Base-by-base conservation (phyloP, 2,888 invertebrate species). In the Stictocephala bisonia region DNA sequence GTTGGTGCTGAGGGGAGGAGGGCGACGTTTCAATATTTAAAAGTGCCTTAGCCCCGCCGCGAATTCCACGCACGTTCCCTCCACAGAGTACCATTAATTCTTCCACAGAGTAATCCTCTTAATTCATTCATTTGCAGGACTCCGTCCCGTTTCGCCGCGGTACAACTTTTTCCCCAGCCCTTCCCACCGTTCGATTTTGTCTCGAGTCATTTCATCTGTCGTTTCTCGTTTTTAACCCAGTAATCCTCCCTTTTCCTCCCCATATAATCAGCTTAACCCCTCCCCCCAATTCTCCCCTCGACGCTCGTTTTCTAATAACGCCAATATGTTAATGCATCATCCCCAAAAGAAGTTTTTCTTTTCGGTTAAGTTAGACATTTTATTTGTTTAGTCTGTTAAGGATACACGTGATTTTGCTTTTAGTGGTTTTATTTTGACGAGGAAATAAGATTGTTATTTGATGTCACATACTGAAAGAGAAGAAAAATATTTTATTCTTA, bases 181-280 rank as follows among this genome's bases (percentile, higher is more conserved):
- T 40, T 78, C 66, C 75, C 71, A 72, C 44, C 53, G 29, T 68
- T 15, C 67, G 15, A 66, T 41, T 58, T 58, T 41, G 50, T 41
- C 51, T 72, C 67, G 56, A 29, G 66, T 40, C 72, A 50, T 67
- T 72, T 50, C 66, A n/a, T n/a, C n/a, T n/a, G n/a, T n/a, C n/a
- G n/a, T n/a, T n/a, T n/a, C n/a, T n/a, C n/a, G n/a, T n/a, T n/a
- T n/a, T n/a, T n/a, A n/a, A n/a, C n/a, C n/a, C n/a, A n/a, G n/a
- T n/a, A n/a, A n/a, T n/a, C 64, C 50, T 26, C 29, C 29, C 24
- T 64, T 64, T 40, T 26, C 58, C 20, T 29, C 40, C 31, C 40
- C 35, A 13, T 26, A 26, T 29, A 15, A 41, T 44, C 15, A 3
- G 29, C 26, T 44, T 18, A 31, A 26, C 48, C 27, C 24, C 67